Conservation (phyloP, 2,113 vertebrate species). For the Oostethus manadensis region DNA sequence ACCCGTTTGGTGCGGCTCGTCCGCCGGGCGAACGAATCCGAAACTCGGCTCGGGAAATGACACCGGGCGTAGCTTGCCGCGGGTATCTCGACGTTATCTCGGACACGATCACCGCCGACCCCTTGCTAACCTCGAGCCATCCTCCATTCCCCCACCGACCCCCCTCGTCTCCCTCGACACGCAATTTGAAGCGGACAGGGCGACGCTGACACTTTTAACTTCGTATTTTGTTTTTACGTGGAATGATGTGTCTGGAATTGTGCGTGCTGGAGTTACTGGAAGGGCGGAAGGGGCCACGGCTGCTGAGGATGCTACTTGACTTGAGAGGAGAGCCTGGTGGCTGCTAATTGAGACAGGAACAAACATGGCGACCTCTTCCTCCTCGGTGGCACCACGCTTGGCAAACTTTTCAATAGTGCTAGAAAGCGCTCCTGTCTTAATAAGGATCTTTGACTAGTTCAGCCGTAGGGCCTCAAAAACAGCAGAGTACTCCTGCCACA, state of each 20-base stretch:
- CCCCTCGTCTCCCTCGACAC: slow-evolving; percentile 22
- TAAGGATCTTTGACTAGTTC: no score
- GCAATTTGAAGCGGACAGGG: slow-evolving; percentile 18
- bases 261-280: no score
- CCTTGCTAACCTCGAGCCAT: slow-evolving; percentile 15
- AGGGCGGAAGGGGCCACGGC: slow-evolving; percentile 31
- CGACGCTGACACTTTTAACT: background rate
- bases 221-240: background rate
- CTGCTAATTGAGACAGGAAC: no score
- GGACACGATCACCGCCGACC: slow-evolving; percentile 46
- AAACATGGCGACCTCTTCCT: no score
- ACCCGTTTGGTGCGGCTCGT: no score
- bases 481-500: no score
- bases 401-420: no score
- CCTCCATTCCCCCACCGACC: background rate
- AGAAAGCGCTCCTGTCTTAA: no score
- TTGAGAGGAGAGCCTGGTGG: slow-evolving; percentile 23
- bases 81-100: slow-evolving; percentile 8
- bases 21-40: background rate
- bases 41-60: slow-evolving; percentile 17
- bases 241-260: no score
- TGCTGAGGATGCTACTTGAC: slow-evolving; percentile 32
- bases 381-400: no score
- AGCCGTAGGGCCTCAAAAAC: no score
- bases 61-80: background rate